Evolutionary conservation across 1,140 invertebrate species (phyloP), one percentile per base, ranked within the genome.

Genomic region (Pseudomyrmex pallidus): DNA sequence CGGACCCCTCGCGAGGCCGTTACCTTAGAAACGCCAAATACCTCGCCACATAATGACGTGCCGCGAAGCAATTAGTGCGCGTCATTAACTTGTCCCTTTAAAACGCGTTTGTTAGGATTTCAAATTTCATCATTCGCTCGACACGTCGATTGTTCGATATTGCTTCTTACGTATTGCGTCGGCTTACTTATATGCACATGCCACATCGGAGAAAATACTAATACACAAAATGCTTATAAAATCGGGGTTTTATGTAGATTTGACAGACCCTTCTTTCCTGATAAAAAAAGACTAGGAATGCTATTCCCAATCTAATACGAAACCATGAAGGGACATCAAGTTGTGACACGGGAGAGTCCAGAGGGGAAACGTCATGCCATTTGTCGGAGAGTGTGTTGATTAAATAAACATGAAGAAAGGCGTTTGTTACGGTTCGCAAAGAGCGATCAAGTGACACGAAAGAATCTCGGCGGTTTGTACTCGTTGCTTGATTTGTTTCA

Each of bases 311-410:
- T 88, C 52, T 57, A 56, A 35, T 50, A 66, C 63, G 82, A 50
- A 85, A 90, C 90, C 86, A 85, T 87, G 89, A 84, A 89, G 88
- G 88, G 90, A 90, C 88, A 87, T 90, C 77, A 83, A 87, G 68
- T 78, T 78, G 70, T 86, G 86, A 90, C 84, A 90, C 56, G 44
- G 54, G 48, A 64, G 74, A 76, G 82, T 54, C 12, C 64, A 44
- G 54, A 70, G 54, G 72, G 56, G 61, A 66, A 74, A 83, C 67
- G 62, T 20, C 73, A 82, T 85, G 87, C 86, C 82, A 66, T 82
- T 80, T 46, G 78, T 59, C 85, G 82, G 59, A 73, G 88, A 87
- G 82, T 80, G 82, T 80, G 83, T 83, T 82, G 87, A 90, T 90
- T 89, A 89, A 90, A 90, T 89, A 90, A 85, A 86, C 86, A 90